Percentiles rank a stretch among this genome's conserved stretches.
phyloP scores from a whole-genome alignment of 2,888 invertebrate genomes.

The Sinodicranocentrus sp. region DNA sequence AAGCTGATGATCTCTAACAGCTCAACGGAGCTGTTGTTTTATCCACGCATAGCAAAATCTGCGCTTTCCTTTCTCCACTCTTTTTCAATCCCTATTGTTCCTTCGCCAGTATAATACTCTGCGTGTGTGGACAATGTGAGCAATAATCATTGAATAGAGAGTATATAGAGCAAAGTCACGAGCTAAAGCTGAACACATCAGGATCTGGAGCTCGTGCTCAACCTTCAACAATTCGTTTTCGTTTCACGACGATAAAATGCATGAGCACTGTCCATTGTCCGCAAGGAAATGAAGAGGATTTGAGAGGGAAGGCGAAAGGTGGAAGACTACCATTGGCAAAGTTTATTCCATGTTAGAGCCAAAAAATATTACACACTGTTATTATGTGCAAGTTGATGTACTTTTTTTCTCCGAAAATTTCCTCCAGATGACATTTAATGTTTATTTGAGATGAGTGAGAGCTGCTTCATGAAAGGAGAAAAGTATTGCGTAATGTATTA shows the following conservation, averaged over 20 bases:
- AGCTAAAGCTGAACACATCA: conserved; percentile 9
- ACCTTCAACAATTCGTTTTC: conserved; percentile 62
- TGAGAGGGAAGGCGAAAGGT: conserved; percentile 8
- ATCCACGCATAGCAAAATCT: neutral
- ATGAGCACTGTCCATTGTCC: conserved; percentile 35
- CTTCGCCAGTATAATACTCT: conserved; percentile 4
- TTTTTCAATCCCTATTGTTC: conserved; percentile 28
- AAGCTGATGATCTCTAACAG: conserved; percentile 34
- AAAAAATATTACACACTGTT: neutral
- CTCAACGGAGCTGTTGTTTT: conserved; percentile 39
- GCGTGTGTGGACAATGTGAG: conserved; percentile 33
- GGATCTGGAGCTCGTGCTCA: conserved; percentile 43
- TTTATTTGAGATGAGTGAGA: conserved; percentile 27
- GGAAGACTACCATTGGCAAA: too few relatives aligned
- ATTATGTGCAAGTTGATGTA: conserved; percentile 4
- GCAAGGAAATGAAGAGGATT: conserved; percentile 16
- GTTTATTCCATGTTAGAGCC: neutral
- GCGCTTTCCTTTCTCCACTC: neutral
- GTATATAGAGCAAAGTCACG: conserved; percentile 9
- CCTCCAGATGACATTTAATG: conserved; percentile 55
- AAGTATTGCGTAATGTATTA: conserved; percentile 6
- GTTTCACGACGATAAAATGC: conserved; percentile 49
- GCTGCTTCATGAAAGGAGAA: neutral
- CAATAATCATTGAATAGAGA: conserved; percentile 18
- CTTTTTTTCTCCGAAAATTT: conserved; percentile 25